Base-by-base conservation (phyloP, 2,113 vertebrate species). In the Mormyrus lacerda region DNA sequence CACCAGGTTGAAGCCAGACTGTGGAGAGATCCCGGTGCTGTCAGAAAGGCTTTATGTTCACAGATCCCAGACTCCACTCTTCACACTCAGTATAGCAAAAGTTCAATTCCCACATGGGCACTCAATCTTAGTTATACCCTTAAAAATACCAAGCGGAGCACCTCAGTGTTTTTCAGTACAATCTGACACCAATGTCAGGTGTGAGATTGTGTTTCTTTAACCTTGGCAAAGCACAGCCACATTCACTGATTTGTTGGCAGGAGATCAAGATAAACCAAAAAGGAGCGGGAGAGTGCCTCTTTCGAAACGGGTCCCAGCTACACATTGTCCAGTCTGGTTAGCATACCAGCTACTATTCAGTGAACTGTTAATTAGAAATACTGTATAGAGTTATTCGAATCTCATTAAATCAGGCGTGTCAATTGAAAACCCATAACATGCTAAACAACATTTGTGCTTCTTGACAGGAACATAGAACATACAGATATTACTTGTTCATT, bases 1-100 rank as follows among this genome's bases (percentile, higher is more conserved):
- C 92, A 99, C 98, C 87, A 97, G 94, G 93, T 97, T 99, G 91
- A 99, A 99, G 48, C 98, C 98, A 39, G 97, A 98, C 98, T 99
- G 89, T 31, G 61, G 89, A 89, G 17, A 53, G 44, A 91, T 55
- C 50, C 27, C 35, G 9, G 35, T 48, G 45, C 5, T 10, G 47
- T 39, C 88, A 55, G 7, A 55, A 89, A 21, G 13, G 50, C 50
- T 35, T 55, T 55, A 21, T 39, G 27, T 45, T 31, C 48, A 87
- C 51, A n/a, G 6, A 58, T n/a, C 39, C 45, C 53, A 44, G 35
- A 8, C 83, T 53, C 2, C 24, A 85, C 10, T 10, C 39, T 84
- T 45, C 82, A 21, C 82, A 21, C 8, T 44, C 17, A 84, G 19
- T 47, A 84, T 35, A 79, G 35, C 7, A 4, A 39, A 76, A 15